Percentiles rank a stretch among this genome's conserved stretches.
These are phyloP conservation scores for Oreochromis spilurus DNA, from an alignment of 2,113 vertebrate species.

Conservation along the genomic window DNA sequence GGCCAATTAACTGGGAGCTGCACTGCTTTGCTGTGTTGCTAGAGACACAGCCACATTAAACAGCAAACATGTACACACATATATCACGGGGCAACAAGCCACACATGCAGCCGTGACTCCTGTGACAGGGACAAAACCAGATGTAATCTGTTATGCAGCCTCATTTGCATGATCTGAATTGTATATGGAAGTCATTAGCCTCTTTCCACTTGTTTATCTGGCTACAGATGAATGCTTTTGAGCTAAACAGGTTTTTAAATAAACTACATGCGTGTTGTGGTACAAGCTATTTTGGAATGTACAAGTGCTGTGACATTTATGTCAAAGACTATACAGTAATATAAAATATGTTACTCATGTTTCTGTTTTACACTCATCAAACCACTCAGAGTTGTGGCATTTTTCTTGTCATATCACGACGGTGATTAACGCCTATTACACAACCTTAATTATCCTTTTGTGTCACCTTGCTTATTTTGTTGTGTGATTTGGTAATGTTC, in stretches of 20 bases:
- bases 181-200: slow-evolving; percentile 52
- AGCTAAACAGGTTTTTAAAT: slow-evolving; percentile 18
- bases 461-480: background rate
- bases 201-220: slow-evolving; percentile 57
- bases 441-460: background rate
- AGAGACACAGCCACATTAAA: slow-evolving; percentile 65
- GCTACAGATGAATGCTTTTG: slow-evolving; percentile 33
- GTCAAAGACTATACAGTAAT: background rate
- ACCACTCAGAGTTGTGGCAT: background rate
- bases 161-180: slow-evolving; percentile 50
- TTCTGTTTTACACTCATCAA: background rate
- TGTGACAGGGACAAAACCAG: slow-evolving; percentile 44
- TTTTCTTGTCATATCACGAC: background rate
- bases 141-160: slow-evolving; percentile 23
- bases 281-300: background rate
- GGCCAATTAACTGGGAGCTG: slow-evolving; percentile 76
- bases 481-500: background rate
- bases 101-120: slow-evolving; percentile 33
- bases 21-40: slow-evolving; percentile 73
- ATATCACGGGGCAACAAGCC: slow-evolving; percentile 31
- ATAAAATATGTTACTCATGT: background rate
- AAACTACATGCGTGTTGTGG: slow-evolving; percentile 13
- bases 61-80: slow-evolving; percentile 31
- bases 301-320: slow-evolving; percentile 16
- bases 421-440: background rate